phyloP scores from a whole-genome alignment of 1,140 invertebrate genomes.

The Meteorus sp. region DNA sequence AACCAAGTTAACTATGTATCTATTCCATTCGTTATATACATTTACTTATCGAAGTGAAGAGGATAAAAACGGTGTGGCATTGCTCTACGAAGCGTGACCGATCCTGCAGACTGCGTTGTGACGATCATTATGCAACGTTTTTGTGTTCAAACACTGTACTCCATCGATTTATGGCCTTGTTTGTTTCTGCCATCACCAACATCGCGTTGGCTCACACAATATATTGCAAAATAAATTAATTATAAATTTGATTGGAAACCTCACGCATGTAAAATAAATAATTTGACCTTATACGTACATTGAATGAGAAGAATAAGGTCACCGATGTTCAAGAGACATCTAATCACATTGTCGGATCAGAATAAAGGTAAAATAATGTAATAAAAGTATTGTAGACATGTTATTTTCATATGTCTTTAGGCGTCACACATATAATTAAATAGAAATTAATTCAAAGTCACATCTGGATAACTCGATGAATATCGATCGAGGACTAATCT shows the following conservation, averaged over 20 bases:
- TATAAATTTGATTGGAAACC: background rate
- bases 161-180: slow-evolving; percentile 53
- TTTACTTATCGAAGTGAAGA: slow-evolving; percentile 1
- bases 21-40: background rate
- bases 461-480: no score
- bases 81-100: slow-evolving; percentile 53
- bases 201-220: background rate
- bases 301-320: no score
- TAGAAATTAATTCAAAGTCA: no score
- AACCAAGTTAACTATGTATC: no score
- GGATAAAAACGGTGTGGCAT: slow-evolving; percentile 35
- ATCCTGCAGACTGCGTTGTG: slow-evolving; percentile 28
- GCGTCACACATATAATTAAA: no score
- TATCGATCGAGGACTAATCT: background rate
- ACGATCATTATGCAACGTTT: slow-evolving; percentile 58
- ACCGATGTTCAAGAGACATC: no score
- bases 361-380: no score
- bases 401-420: no score
- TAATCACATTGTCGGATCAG: no score
- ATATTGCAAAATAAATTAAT: background rate
- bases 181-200: slow-evolving; percentile 5
- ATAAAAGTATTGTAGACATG: no score
- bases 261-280: no score
- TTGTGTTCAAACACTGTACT: slow-evolving; percentile 44
- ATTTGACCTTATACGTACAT: no score